Evolutionary conservation across 2,888 invertebrate species (phyloP).

Genomic region (Augochlorella aurata): DNA sequence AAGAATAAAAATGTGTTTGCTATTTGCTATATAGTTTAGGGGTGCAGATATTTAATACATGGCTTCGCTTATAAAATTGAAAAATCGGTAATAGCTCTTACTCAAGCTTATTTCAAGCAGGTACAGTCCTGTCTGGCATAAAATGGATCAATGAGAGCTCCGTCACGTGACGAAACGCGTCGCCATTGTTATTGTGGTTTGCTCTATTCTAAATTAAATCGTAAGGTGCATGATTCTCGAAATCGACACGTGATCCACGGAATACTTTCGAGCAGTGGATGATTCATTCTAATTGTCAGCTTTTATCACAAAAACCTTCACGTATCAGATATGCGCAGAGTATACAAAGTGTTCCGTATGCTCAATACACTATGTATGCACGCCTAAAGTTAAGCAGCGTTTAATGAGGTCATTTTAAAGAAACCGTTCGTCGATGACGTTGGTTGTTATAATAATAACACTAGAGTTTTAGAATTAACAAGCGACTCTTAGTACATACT

Average conservation of each 20-base stretch:
- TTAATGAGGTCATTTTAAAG: not conserved
- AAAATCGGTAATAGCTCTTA: not conserved
- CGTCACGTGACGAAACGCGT: slow-evolving; percentile 22
- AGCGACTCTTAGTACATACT: not conserved
- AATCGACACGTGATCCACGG: not conserved
- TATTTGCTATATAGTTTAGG: not conserved
- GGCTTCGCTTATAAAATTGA: not conserved
- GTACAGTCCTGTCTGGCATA: slow-evolving; percentile 8
- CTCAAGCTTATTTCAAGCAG: not conserved
- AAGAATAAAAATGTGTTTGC: not conserved
- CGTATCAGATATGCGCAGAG: slow-evolving; percentile 48
- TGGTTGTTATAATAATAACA: not conserved
- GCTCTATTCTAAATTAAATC: not conserved
- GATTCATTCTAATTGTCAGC: slow-evolving; percentile 64
- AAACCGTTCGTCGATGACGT: not conserved
- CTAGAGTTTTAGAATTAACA: not conserved
- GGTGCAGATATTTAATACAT: not conserved
- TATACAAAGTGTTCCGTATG: slow-evolving; percentile 47
- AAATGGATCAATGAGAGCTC: slow-evolving; percentile 11
- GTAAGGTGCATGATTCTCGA: not conserved
- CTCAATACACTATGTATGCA: not conserved
- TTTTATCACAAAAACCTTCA: slow-evolving; percentile 61
- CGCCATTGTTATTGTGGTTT: slow-evolving; percentile 23
- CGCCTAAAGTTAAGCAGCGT: not conserved
- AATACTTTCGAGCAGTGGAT: slow-evolving; percentile 43